Percentiles rank a stretch among this genome's conserved stretches.
Conservation (phyloP, 2,888 invertebrate genomes). For the Hybos culiciformis region DNA sequence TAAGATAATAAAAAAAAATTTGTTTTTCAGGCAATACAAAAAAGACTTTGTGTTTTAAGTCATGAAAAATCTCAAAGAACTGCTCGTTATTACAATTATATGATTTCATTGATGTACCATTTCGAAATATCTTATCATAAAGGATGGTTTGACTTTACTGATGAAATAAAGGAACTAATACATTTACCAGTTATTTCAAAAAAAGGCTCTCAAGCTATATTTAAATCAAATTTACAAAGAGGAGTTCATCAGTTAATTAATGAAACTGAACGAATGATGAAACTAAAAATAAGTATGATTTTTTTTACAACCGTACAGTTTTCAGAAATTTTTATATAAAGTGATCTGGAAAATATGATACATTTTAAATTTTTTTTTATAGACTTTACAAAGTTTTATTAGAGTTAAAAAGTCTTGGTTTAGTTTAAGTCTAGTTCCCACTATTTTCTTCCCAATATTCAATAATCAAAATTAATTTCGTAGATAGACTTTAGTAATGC, state of each 20-base stretch:
- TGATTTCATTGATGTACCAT: slow-evolving; percentile 65
- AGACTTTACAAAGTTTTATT: no score
- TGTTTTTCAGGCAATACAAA: slow-evolving; percentile 15
- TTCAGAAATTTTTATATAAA: no score
- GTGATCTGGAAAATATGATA: no score
- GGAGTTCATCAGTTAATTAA: slow-evolving; percentile 57
- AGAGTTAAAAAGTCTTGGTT: no score
- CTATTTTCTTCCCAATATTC: no score
- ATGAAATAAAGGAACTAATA: slow-evolving; percentile 47
- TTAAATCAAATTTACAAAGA: slow-evolving; percentile 58
- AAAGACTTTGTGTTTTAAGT: slow-evolving; percentile 36
- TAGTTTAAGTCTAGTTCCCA: no score
- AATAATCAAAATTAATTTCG: no score
- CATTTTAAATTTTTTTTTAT: no score
- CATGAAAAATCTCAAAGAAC: slow-evolving; percentile 58
- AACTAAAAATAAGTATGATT: slow-evolving; percentile 48
- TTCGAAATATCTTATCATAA: slow-evolving; percentile 72
- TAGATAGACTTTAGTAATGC: no score
- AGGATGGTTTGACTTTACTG: slow-evolving; percentile 65
- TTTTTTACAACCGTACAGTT: no score
- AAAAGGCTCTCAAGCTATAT: slow-evolving; percentile 49
- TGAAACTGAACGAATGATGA: slow-evolving; percentile 71
- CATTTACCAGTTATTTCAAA: slow-evolving; percentile 53
- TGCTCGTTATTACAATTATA: slow-evolving; percentile 63
- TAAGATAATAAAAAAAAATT: no score